Evolutionary conservation across 2,797 vertebrate species (phyloP).

Genomic region (Protosalanx chinensis): DNA sequence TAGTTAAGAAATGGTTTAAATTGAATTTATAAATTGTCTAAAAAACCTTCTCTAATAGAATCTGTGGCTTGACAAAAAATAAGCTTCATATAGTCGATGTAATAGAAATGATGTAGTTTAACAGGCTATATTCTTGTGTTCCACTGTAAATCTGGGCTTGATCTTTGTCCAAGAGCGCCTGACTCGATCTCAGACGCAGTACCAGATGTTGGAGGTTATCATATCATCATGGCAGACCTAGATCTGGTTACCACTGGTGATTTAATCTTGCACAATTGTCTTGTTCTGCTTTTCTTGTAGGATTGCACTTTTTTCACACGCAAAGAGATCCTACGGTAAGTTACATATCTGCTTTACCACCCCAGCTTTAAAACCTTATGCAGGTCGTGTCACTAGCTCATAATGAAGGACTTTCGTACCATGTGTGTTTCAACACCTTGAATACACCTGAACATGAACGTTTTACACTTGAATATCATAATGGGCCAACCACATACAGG

Average conservation of each 20-base stretch:
- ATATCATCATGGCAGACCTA: background rate
- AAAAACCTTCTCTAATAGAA: background rate
- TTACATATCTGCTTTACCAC: constrained; percentile 24
- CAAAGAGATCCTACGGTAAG: constrained; percentile 91
- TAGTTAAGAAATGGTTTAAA: background rate
- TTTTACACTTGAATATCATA: no score
- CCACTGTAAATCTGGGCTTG: background rate
- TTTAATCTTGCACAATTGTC: background rate
- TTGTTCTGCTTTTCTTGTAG: constrained; percentile 59
- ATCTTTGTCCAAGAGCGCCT: background rate
- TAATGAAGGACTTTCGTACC: no score
- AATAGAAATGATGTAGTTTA: background rate
- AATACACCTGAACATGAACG: no score
- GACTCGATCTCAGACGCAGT: background rate
- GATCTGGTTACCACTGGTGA: background rate
- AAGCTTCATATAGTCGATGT: background rate
- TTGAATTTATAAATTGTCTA: background rate
- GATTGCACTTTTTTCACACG: constrained; percentile 91
- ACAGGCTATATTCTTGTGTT: background rate
- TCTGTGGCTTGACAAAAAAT: background rate
- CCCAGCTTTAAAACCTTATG: background rate
- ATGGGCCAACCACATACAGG: no score
- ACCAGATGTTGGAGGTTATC: background rate
- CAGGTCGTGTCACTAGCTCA: no score
- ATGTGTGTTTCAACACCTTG: no score